Base-by-base conservation (phyloP, 2,113 vertebrate genomes). In the Peromyscus californicus region DNA sequence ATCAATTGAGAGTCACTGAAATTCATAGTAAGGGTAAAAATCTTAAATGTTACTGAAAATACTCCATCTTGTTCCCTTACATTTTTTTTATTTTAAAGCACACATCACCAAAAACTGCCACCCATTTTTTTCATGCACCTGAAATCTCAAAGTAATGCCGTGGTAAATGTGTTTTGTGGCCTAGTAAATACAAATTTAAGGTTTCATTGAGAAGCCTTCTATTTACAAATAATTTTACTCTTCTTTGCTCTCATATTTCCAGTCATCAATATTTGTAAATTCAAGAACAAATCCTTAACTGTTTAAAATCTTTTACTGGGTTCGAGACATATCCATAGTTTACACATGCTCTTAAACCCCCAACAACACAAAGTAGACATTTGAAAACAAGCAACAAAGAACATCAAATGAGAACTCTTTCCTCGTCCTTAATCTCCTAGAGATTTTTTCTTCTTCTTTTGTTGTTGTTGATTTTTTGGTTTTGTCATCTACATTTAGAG, bases 81-180 rank as follows among this genome's bases (percentile, higher is more conserved):
- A 48, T 65, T n/a, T 95, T n/a, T 95, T 87, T 87, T 72, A 70
- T 48, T 54, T 80, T 78, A 97, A 51, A 85, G 86, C 26, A 39
- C 0, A 83, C 2, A 2, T 12, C 8, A 59, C 10, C 2, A 83
- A 93, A 70, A 85, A 39, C 22, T n/a, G 3, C 88, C 1, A 11
- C 57, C 75, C 29, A 61, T 2, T 51, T 85, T 76, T 22, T 89
- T 82, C 8, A 54, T 16, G 9, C 0, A 59, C 33, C 1, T 82
- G 29, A 89, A 95, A n/a, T 5, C 31, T 80, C 24, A 72, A 10
- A 48, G 4, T 84, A 16, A 90, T 7, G 1, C 42, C 51, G 15
- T 29, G 8, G 22, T n/a, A 15, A 94, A 61, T 36, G 12, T 61
- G 0, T 74, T 87, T 63, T 89, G 3, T 45, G 59, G 7, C 19